A percentile compares a stretch with the other conserved stretches of the same genome.
Evolutionary conservation across 2,113 vertebrate genomes (phyloP).

Genomic region (Anhinga anhinga): DNA sequence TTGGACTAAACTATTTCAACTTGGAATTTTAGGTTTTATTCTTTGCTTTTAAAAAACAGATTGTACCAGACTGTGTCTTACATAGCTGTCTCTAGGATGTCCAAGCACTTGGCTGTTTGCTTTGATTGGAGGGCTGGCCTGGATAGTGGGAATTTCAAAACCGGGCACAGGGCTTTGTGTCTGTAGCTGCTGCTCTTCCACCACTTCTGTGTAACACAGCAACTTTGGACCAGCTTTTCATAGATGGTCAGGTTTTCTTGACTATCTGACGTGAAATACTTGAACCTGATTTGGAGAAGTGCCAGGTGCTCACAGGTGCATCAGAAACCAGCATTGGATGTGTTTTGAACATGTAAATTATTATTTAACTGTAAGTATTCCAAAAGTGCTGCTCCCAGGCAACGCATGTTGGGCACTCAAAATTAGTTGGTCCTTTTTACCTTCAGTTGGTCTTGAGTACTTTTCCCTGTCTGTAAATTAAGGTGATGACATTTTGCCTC

Average conservation of each 20-base stretch:
- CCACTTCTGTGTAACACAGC: not conserved
- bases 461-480: not conserved
- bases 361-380: not conserved
- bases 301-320: not conserved
- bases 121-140: not conserved
- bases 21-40: not conserved
- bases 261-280: rapidly evolving
- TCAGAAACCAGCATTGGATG: not conserved
- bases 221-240: not conserved
- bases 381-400: rapidly evolving
- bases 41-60: not conserved
- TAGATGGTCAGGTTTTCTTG: not conserved
- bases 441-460: not conserved
- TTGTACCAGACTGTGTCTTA: not conserved
- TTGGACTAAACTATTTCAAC: not conserved
- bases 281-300: not conserved
- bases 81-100: not conserved
- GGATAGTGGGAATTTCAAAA: not conserved
- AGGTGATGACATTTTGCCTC: not conserved
- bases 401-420: rapidly evolving
- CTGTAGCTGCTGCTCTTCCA: not conserved
- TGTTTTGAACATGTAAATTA: not conserved
- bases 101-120: not conserved
- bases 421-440: not conserved
- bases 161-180: not conserved